These are phyloP conservation scores for Calephelis perditalis DNA, from an alignment of 2,888 invertebrate genomes.

Conservation along the genomic window DNA sequence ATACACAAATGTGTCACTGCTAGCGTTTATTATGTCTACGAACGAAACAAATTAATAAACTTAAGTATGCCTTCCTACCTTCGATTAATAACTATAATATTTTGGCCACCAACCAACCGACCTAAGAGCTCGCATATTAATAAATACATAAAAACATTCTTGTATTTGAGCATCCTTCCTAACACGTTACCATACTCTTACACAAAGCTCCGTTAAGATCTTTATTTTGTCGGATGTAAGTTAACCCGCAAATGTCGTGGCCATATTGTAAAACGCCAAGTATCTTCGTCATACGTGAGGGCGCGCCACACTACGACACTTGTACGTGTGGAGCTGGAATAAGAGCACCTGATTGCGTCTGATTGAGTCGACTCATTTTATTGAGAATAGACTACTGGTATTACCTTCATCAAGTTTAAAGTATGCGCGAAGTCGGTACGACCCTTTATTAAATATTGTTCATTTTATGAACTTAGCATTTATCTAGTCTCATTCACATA, in stretches of 20 bases:
- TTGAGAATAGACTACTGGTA: slow-evolving; percentile 33
- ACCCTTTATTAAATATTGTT: not conserved
- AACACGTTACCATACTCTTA: too few relatives aligned
- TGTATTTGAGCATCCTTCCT: too few relatives aligned
- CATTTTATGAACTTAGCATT: not conserved
- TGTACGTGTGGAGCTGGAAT: slow-evolving; percentile 37
- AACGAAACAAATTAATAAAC: too few relatives aligned
- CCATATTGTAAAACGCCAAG: slow-evolving; percentile 44
- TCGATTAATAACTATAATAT: too few relatives aligned
- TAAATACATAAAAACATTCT: too few relatives aligned
- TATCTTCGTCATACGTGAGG: slow-evolving; percentile 35
- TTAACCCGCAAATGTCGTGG: slow-evolving; percentile 32
- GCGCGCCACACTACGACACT: slow-evolving; percentile 30
- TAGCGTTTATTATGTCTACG: too few relatives aligned
- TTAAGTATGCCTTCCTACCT: too few relatives aligned
- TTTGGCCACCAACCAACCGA: too few relatives aligned
- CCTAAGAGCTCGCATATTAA: too few relatives aligned
- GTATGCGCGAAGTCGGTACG: slow-evolving; percentile 17
- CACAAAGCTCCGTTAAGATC: too few relatives aligned
- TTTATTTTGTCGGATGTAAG: too few relatives aligned
- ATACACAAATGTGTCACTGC: too few relatives aligned
- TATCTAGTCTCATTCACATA: not conserved
- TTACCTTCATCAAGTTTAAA: slow-evolving; percentile 25
- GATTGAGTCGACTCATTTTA: slow-evolving; percentile 53
- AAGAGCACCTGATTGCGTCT: slow-evolving; percentile 72